A percentile compares a stretch with the other conserved stretches of the same genome.
These are phyloP conservation scores for Gallinago nigripennis DNA, from an alignment of 2,797 vertebrate species.

Conservation along the genomic window DNA sequence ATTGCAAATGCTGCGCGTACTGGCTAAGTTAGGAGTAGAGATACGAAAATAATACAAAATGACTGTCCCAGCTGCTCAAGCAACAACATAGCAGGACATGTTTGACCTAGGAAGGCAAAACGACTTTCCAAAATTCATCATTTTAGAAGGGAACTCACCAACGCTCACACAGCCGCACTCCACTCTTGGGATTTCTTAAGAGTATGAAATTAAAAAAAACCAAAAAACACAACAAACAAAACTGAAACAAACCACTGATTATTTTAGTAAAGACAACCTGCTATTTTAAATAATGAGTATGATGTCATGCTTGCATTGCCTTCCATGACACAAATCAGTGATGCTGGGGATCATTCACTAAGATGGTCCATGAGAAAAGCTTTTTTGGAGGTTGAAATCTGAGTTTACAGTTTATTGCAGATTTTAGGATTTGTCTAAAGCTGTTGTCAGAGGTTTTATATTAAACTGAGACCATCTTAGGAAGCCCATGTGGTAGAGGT, in stretches of 20 bases:
- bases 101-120: not conserved
- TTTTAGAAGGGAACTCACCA: not conserved
- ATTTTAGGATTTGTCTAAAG: not conserved
- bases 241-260: fast-evolving
- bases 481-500: not conserved
- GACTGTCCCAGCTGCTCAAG: constrained; percentile 38
- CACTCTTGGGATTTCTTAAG: not conserved
- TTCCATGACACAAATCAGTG: not conserved
- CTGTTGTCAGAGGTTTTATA: not conserved
- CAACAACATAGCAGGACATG: not conserved
- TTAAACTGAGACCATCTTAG: not conserved
- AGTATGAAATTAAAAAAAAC: not conserved
- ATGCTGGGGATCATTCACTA: not conserved
- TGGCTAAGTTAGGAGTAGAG: not conserved
- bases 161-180: not conserved
- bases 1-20: not conserved
- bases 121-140: not conserved
- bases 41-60: constrained; percentile 7
- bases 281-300: not conserved
- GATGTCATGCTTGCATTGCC: not conserved
- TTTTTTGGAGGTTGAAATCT: not conserved
- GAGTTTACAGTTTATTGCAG: not conserved
- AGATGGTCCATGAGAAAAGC: not conserved
- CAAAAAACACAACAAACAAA: not conserved
- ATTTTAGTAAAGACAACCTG: not conserved